These are phyloP conservation scores for Macroglossus sobrinus DNA, from an alignment of 2,113 vertebrate genomes.

Conservation along the genomic window DNA sequence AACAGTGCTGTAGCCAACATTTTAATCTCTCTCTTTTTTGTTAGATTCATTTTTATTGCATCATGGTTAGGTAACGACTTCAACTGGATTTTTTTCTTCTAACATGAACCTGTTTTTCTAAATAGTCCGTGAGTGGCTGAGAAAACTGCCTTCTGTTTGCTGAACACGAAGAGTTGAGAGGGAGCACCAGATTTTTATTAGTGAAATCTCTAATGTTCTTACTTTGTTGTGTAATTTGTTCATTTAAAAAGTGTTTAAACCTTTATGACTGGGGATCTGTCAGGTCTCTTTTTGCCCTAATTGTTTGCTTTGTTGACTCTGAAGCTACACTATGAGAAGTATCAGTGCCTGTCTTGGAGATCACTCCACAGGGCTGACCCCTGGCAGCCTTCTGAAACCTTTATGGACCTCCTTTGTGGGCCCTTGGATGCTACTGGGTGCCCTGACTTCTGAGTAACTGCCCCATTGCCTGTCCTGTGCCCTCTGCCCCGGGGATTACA, in stretches of 20 bases:
- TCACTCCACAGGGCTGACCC: background rate
- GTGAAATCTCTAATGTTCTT: conserved; percentile 1
- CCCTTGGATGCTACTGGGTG: no score
- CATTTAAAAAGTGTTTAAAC: background rate
- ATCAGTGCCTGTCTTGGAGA: background rate
- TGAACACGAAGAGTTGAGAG: background rate
- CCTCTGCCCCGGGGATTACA: background rate
- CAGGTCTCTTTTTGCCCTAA: background rate
- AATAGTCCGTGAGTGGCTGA: background rate
- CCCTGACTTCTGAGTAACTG: background rate
- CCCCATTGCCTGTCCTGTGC: background rate
- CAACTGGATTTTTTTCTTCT: background rate
- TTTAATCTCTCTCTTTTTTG: background rate
- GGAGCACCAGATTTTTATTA: background rate
- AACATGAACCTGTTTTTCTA: conserved; percentile 17
- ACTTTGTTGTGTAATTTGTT: conserved; percentile 18
- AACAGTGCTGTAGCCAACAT: background rate
- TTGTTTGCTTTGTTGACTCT: background rate
- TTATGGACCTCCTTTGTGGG: background rate
- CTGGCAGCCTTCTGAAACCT: rapidly evolving
- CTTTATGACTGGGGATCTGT: background rate
- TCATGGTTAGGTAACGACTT: conserved; percentile 7
- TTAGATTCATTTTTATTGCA: conserved; percentile 32
- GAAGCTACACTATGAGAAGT: background rate
- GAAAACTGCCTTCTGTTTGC: background rate